Evolutionary conservation across 2,888 invertebrate species (phyloP), one percentile per base, ranked within the genome.

Genomic region (Linhomoeus sp.): DNA sequence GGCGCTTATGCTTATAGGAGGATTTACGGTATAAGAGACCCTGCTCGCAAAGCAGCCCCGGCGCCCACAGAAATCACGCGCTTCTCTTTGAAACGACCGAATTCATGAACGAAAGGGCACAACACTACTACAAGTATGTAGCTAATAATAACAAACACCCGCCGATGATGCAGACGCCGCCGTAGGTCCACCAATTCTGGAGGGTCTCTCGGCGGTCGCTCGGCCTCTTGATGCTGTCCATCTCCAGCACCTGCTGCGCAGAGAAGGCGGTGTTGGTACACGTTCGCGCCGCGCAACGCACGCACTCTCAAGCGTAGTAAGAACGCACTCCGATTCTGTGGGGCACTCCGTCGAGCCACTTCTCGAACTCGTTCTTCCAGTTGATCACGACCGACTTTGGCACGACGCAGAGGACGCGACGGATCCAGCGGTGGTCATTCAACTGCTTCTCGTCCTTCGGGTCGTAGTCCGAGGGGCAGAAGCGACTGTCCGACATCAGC

Each of bases 311-410:
- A 80, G 72, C 48, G 90, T 72, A 0, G 84, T 74, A 17, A 92
- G 79, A 51, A 88, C 44, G 46, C 23, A 58, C 57, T 15, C 48
- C 45, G 38, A 58, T 52, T 1, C 51, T 50, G 40, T 49, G 52
- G 20, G 55, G 43, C 19, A 53, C 52, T 7, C 55, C 50, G 2
- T 42, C 46, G 9, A 62, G 51, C 62, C 62, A 62, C 60, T 79
- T 79, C n/a, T 75, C 72, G 69, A 83, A 88, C 70, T 94, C 94
- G 56, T 79, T 79, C 23, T 79, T 78, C 97, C 97, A 97, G 72
- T 97, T 97, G 53, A 86, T 76, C 0, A 92, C 81, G 0, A 90
- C 94, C 59, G 85, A 88, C 29, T 92, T 72, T 0, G 97, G 97
- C 56, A 85, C 83, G 20, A 94, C 82, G 0, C 97, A 78, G 59